Evolutionary conservation across 2,113 vertebrate species (phyloP), one percentile per base, ranked within the genome.

Genomic region (Malurus melanocephalus): DNA sequence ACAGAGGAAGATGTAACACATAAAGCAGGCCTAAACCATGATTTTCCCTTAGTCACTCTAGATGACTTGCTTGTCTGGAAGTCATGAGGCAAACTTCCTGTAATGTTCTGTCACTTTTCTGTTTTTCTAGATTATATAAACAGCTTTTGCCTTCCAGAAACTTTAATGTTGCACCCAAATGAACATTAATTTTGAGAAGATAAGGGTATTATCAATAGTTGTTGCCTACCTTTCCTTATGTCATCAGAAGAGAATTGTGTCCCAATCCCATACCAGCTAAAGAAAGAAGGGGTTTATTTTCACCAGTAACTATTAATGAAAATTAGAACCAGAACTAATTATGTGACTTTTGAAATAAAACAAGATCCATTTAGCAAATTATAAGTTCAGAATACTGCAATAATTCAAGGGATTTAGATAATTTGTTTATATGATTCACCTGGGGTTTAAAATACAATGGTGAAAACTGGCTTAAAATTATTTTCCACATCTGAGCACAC

Each of bases 31-130:
- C 14, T 48, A 27, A 64, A 46, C 40, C 30, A 7, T 46, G 60
- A 61, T 75, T 90, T 88, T 79, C 55, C 79, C 80, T 94, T 68
- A 94, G 93, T 95, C 94, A 95, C 57, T 33, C 45, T 18, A 24
- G 46, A 82, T 94, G 80, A 95, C 65, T 78, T 20, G 42, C 64
- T 60, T 80, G n/a, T 52, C 93, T 89, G 87, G 81, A 93, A 89
- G 56, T 61, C 64, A 88, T 32, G 75, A 86, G 48, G 72, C 88
- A 91, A 66, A 42, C 56, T 94, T 95, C 90, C 89, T 71, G 75
- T 61, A 89, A 73, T 9, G 26, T 64, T 51, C 26, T 46, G 43
- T 64, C 66, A 33, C 17, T 30, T 64, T 43, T 38, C 67, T 4
- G 0, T 15, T 57, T 74, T 80, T 75, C 53, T 51, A 23, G 5